These are phyloP conservation scores for Arctia plantaginis DNA, from an alignment of 2,888 invertebrate genomes.

Conservation along the genomic window DNA sequence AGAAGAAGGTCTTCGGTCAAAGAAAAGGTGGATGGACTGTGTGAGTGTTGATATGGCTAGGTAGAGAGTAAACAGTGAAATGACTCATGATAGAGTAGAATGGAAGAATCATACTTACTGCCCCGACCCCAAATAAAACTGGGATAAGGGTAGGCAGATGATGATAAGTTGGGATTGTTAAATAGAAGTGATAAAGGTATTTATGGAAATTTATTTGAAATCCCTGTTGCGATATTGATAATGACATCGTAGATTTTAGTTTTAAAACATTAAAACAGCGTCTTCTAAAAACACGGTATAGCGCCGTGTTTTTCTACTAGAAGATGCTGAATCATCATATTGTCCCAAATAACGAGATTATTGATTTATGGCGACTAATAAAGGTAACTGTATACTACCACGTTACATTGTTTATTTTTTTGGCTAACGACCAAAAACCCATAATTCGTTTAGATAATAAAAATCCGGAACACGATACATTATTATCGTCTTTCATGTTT, in stretches of 20 bases:
- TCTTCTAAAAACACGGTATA: background rate
- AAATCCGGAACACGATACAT: background rate
- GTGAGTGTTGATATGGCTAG: too few relatives aligned
- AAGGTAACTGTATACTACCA: background rate
- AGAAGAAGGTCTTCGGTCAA: too few relatives aligned
- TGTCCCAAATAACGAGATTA: background rate
- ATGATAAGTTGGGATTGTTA: too few relatives aligned
- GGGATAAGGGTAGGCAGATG: too few relatives aligned
- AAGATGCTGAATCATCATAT: background rate
- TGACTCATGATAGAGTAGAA: too few relatives aligned
- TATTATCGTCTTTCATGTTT: background rate
- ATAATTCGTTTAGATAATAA: background rate
- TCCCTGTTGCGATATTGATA: background rate
- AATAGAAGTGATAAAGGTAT: too few relatives aligned
- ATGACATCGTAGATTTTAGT: background rate
- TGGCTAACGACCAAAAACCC: background rate
- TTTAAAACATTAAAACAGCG: background rate
- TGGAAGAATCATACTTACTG: too few relatives aligned
- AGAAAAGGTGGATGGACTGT: too few relatives aligned
- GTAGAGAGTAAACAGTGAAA: too few relatives aligned
- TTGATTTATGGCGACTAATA: background rate
- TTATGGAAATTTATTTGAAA: too few relatives aligned
- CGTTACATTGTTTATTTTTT: background rate
- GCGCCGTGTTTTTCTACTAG: too few relatives aligned
- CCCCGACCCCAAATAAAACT: too few relatives aligned